Percentiles rank a stretch among this genome's conserved stretches.
phyloP scores from a whole-genome alignment of 2,797 vertebrate genomes.

The Phalanger gymnotis region DNA sequence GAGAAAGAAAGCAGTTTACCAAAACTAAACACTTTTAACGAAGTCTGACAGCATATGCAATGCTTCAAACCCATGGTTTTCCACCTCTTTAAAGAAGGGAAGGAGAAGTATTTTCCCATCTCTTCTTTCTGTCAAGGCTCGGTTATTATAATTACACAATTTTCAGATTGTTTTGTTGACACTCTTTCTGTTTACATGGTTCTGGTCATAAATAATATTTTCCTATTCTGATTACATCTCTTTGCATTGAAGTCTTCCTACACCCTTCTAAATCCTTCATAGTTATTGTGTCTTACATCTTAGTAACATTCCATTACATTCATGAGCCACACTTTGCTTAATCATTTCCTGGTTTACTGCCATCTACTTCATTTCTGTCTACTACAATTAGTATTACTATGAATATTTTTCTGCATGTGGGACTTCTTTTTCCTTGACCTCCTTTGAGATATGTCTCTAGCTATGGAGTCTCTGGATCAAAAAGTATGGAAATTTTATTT shows the following conservation, averaged over 20 bases:
- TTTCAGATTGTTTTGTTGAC: background rate
- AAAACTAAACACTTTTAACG: background rate
- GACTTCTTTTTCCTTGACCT: background rate
- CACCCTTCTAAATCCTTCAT: background rate
- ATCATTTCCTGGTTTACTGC: background rate
- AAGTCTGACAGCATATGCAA: background rate
- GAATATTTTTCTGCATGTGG: background rate
- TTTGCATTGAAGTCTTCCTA: background rate
- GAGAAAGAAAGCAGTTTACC: background rate
- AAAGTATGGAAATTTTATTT: background rate
- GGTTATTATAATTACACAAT: background rate
- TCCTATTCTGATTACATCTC: background rate
- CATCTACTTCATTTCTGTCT: background rate
- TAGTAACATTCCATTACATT: background rate
- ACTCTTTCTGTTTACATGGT: background rate
- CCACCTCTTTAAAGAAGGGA: background rate
- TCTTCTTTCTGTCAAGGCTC: background rate
- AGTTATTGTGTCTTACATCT: background rate
- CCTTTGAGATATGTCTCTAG: background rate
- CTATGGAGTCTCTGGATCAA: background rate
- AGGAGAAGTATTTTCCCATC: background rate
- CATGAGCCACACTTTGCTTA: background rate
- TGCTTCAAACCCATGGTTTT: background rate
- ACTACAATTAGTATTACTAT: background rate
- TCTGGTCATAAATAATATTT: background rate